These are phyloP conservation scores for Eudemis profundana DNA, from an alignment of 2,888 invertebrate genomes.

Conservation along the genomic window DNA sequence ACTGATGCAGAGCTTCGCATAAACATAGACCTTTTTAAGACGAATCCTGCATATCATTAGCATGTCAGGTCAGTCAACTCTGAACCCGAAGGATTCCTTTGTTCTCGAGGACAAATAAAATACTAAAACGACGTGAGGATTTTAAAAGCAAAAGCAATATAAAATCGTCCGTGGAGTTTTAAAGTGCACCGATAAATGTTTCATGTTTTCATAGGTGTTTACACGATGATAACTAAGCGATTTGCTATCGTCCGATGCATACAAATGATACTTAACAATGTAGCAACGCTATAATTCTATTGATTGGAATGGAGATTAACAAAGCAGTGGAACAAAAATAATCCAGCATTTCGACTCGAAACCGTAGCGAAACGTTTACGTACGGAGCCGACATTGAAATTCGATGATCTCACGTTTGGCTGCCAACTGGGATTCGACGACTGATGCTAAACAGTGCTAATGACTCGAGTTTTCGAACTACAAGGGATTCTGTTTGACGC, in stretches of 20 bases:
- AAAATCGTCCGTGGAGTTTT: background rate
- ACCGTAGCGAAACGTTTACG: constrained; percentile 49
- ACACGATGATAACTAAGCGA: constrained; percentile 24
- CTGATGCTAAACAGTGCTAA: constrained; percentile 63
- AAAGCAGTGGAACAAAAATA: constrained; percentile 43
- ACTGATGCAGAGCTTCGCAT: constrained; percentile 6
- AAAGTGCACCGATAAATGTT: constrained; percentile 25
- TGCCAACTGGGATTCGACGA: constrained; percentile 59
- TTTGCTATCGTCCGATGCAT: constrained; percentile 16
- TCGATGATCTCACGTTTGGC: constrained; percentile 57
- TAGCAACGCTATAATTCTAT: background rate
- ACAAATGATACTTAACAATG: constrained; percentile 15
- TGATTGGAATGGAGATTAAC: constrained; percentile 14
- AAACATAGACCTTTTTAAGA: constrained; percentile 12
- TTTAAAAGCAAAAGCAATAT: background rate
- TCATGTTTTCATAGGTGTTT: constrained; percentile 18
- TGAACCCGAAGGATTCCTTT: constrained; percentile 36
- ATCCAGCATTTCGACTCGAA: constrained; percentile 33
- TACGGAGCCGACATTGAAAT: constrained; percentile 60
- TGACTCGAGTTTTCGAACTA: constrained; percentile 46
- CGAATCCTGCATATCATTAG: constrained; percentile 32
- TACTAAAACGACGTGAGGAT: constrained; percentile 3
- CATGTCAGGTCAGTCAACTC: constrained; percentile 36
- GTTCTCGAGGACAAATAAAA: constrained; percentile 25
- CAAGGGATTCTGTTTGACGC: constrained; percentile 41